These are phyloP conservation scores for Yponomeuta plumbellus DNA, from an alignment of 2,888 invertebrate genomes.

Conservation along the genomic window DNA sequence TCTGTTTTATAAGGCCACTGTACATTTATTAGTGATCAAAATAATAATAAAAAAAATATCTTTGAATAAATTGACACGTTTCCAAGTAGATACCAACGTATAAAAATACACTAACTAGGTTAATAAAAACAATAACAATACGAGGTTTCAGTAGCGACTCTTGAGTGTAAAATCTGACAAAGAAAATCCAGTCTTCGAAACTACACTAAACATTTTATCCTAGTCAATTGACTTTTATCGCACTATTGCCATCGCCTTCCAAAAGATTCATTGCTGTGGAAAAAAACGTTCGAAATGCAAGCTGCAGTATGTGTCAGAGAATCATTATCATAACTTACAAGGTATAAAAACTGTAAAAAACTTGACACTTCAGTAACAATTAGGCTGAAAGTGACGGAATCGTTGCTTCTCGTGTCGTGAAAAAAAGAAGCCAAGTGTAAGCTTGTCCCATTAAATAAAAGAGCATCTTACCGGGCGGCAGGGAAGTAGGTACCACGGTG, in stretches of 20 bases:
- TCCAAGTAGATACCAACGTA: background rate
- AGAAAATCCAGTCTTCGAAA: background rate
- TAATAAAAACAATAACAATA: background rate
- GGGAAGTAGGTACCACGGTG: conserved; percentile 32
- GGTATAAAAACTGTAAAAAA: background rate
- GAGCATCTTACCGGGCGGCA: conserved; percentile 41
- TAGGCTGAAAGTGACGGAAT: conserved; percentile 7
- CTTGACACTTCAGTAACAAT: background rate
- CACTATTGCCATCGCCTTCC: conserved; percentile 13
- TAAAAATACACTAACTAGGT: background rate
- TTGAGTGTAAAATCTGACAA: no score
- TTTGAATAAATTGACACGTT: background rate
- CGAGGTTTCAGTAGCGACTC: no score
- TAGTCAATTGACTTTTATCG: no score
- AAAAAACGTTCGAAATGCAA: background rate
- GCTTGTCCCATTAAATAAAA: conserved; percentile 17
- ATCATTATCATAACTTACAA: background rate
- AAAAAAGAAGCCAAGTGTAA: conserved; percentile 17
- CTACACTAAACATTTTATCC: no score
- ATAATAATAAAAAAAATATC: background rate
- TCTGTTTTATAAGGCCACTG: no score
- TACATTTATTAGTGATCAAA: background rate
- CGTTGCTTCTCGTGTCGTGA: conserved; percentile 1
- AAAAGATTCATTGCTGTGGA: background rate
- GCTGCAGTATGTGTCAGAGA: background rate